Evolutionary conservation across 2,113 vertebrate species (phyloP), one percentile per base, ranked within the genome.

Genomic region (Peromyscus leucopus): DNA sequence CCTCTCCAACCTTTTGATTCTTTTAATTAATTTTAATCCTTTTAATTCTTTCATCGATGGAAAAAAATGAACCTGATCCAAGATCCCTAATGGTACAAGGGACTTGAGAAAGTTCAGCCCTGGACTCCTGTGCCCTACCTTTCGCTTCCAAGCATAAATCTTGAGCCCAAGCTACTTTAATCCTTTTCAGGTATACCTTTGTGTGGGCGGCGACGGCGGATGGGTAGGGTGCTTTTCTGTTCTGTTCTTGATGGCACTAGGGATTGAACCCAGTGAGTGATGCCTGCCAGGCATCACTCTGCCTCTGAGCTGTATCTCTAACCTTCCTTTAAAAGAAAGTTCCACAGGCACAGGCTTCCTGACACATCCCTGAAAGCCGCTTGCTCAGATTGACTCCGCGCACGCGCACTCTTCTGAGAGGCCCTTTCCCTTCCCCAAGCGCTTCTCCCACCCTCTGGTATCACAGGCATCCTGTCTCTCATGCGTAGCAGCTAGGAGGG

Each of bases 51-150:
- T 42, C 26, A 65, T 19, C 39, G 46, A 1, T 65, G 59, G 59
- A 39, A 42, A 83, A n/a, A 61, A 46, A 31, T 46, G n/a, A 2
- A 36, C n/a, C 19, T 36, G 65, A 28, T 11, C 15, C 39, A 5
- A 42, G 63, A 48, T 0, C n/a, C 22, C 82, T 26, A 33, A 48
- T 72, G 22, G 28, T 26, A 46, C 19, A 31, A 36, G 55, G 26
- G 17, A 22, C 22, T 36, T 59, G 39, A 31, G 63, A 46, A 78
- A 89, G 24, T n/a, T 89, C 78, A 69, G 65, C 15, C 22, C 63
- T 7, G 19, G 19, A 24, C 5, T 24, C n/a, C 7, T 1, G 28
- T 0, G 0, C 16, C 15, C 51, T 36, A 22, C 46, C 7, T 46
- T 22, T 26, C 31, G 12, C n/a, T 48, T 46, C 90, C 57, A 71